Evolutionary conservation across 2,888 invertebrate species (phyloP), one percentile per base, ranked within the genome.

Genomic region (Pimpla rufipes): DNA sequence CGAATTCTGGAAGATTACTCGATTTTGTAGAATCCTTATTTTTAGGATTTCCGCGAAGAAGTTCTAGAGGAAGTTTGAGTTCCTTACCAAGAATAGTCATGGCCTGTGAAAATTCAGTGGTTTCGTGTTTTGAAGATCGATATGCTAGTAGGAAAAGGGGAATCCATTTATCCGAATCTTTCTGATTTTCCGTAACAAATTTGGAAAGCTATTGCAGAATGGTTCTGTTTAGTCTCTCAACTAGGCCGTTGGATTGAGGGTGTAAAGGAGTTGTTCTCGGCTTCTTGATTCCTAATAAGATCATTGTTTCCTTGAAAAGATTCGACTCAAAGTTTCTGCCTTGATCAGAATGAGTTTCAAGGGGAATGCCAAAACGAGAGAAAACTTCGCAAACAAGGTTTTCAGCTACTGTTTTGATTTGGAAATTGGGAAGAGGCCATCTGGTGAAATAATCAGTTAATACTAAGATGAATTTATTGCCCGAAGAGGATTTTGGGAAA

Each of bases 361-460:
- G 18, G 0, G 75, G 62, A 21, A 74, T 88, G 84, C 88, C 88
- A 52, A 87, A 87, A 18, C 85, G 76, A 35, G 85, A 81, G 29
- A 89, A 52, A 7, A 87, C 57, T 29, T 89, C 55, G 16, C 77
- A 79, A 10, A 89, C 86, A 11, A 89, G 66, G 10, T 68, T 79
- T 50, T 81, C n/a, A 74, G 91, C 85, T 0, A 90, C n/a, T n/a
- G n/a, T 90, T 8, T 77, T 81, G 0, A 91, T 88, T 64, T 87
- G 88, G 13, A 89, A 88, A 50, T 91, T 83, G 16, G 88, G 88
- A 11, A 92, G 59, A 2, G 92, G 82, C 88, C 88, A 89, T 47
- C 88, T 87, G 13, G 83, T 88, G 21, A 90, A 88, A 50, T 88
- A 87, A 45, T 85, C 85, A 10, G 84, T 85, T 0, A 85, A 86